These are phyloP conservation scores for Caerostris darwini DNA, from an alignment of 1,140 invertebrate species.

Conservation along the genomic window DNA sequence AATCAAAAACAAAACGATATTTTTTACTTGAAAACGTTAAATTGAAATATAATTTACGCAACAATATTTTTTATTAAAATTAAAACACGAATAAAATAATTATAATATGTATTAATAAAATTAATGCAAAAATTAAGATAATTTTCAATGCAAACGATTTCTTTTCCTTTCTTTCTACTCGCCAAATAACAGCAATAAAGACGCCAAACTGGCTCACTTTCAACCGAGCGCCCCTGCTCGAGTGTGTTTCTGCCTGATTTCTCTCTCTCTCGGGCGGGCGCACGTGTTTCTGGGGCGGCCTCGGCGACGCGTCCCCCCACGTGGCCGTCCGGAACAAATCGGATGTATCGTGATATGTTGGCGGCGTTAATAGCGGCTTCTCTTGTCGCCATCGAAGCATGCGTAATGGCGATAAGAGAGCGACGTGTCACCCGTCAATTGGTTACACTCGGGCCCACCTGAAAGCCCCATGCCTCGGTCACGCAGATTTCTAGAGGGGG, in stretches of 20 bases:
- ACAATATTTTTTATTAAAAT: too few relatives aligned
- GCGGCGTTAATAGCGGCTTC: neutral
- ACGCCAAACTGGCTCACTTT: neutral
- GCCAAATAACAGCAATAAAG: neutral
- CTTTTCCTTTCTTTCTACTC: too few relatives aligned
- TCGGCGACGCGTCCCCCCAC: neutral
- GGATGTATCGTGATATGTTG: neutral
- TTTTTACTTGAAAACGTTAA: too few relatives aligned
- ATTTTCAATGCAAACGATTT: too few relatives aligned
- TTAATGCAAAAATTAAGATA: too few relatives aligned
- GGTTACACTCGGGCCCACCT: constrained; percentile 23
- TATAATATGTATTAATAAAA: too few relatives aligned
- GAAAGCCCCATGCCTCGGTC: neutral
- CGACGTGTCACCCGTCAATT: constrained; percentile 43
- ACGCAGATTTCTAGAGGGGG: neutral
- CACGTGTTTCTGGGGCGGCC: neutral
- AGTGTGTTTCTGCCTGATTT: constrained; percentile 16
- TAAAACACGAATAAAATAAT: too few relatives aligned
- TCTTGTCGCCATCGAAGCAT: constrained; percentile 21
- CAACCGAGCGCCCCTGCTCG: neutral
- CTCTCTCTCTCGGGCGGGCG: neutral
- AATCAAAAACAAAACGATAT: too few relatives aligned
- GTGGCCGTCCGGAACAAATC: constrained; percentile 28
- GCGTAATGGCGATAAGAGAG: constrained; percentile 43
- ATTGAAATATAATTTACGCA: too few relatives aligned